phyloP scores from a whole-genome alignment of 1,140 invertebrate genomes.

The Tribolium castaneum region DNA sequence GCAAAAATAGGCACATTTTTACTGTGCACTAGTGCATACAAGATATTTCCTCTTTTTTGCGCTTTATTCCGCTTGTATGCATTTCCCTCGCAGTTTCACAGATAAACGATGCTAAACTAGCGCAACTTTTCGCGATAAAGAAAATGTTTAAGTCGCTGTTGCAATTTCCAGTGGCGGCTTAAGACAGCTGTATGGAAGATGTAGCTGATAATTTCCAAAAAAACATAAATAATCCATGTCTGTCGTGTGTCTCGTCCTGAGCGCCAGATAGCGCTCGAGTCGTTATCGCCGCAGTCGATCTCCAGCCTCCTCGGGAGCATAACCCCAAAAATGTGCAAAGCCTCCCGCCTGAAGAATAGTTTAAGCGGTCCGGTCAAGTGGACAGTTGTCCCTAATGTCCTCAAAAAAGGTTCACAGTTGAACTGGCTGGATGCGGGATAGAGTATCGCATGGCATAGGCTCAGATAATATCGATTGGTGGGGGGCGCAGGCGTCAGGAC shows the following conservation, averaged over 20 bases:
- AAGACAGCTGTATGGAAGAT: no score
- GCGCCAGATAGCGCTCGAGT: conserved; percentile 6
- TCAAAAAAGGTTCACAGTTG: conserved; percentile 30
- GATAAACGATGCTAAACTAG: not conserved
- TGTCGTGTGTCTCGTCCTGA: not conserved
- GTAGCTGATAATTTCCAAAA: not conserved
- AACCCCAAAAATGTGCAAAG: conserved; percentile 42
- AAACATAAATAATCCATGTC: conserved; percentile 5
- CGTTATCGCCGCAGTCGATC: conserved; percentile 13
- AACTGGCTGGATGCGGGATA: conserved; percentile 39
- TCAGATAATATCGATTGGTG: conserved; percentile 58
- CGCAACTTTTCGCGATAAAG: not conserved
- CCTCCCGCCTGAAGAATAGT: conserved; percentile 27
- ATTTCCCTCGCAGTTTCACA: not conserved
- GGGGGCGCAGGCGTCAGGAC: conserved; percentile 52
- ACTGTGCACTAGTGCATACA: not conserved
- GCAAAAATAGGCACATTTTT: not conserved
- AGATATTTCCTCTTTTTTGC: not conserved
- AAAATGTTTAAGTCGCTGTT: not conserved
- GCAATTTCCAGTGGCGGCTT: not conserved
- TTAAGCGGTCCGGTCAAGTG: conserved; percentile 36
- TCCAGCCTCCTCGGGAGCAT: conserved; percentile 8
- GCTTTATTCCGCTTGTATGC: not conserved
- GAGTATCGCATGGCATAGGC: conserved; percentile 42
- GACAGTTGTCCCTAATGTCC: conserved; percentile 30